Base-by-base conservation (phyloP, 2,113 vertebrate genomes). In the Serinus canaria region DNA sequence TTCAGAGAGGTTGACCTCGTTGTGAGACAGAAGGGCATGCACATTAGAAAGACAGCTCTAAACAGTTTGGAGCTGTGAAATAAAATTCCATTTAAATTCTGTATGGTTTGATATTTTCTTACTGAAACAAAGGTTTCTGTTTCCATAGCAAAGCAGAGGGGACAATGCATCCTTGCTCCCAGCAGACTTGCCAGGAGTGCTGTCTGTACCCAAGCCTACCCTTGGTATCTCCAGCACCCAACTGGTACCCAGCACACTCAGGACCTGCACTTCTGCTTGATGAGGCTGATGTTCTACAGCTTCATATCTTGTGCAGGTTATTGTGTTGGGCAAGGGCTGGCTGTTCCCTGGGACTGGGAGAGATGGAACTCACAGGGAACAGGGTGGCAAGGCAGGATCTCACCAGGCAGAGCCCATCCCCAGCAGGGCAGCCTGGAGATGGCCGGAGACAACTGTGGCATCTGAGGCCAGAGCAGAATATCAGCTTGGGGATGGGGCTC, bases 151-250 rank as follows among this genome's bases (percentile, higher is more conserved):
- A 9, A 74, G 31, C 52, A 58, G 62, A 67, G 50, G 16, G 28
- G 43, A 43, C 28, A 64, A 19, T 15, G 21, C 12, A 33, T 83
- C 52, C 33, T 86, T 27, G 56, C 43, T 88, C 31, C 27, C 19
- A 55, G 72, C 50, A 67, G 47, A 25, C 43, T 72, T 69, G 59
- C 50, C n/a, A 83, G 72, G 56, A 69, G 23, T n/a, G 41, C 37
- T 24, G 7, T 35, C 39, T 75, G 33, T 47, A 60, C 22, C 33
- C 68, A 83, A 43, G 33, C 43, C 30, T 13, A 50, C 23, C 13
- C 23, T 37, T 0, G 0, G 9, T 50, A 14, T 41, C 37, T 59
- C 35, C 11, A 7, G 8, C 41, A 68, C 13, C 17, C 28, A 0
- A 0, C 5, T 41, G 68, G 30, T 27, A 39, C 33, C 17, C 56